Conservation (phyloP, 1,140 invertebrate genomes). For the Leptopilina clavipes region DNA sequence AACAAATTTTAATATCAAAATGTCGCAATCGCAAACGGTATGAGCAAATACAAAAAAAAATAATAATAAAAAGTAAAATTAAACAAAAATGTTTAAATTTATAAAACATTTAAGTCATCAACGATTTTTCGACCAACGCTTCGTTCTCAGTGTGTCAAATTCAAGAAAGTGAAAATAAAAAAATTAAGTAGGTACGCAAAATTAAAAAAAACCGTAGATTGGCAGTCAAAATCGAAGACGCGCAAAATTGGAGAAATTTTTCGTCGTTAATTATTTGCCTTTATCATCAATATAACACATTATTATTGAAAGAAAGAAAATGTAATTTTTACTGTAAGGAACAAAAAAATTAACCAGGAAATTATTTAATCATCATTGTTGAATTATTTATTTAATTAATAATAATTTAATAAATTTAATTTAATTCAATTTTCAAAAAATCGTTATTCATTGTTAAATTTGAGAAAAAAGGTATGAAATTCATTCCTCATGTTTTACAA, state of each 20-base stretch:
- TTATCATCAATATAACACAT: background rate
- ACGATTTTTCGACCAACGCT: conserved; percentile 63
- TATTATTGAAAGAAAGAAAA: too few species aligned
- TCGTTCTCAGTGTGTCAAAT: conserved; percentile 48
- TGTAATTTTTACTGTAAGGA: too few species aligned
- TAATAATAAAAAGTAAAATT: background rate
- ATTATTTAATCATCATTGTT: too few species aligned
- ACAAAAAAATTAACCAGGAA: too few species aligned
- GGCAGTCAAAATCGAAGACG: conserved; percentile 46
- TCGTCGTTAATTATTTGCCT: conserved; percentile 5
- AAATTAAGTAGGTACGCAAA: conserved; percentile 36
- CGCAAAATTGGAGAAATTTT: conserved; percentile 47
- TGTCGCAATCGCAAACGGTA: conserved; percentile 46
- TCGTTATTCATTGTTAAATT: too few species aligned
- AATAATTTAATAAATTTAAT: too few species aligned
- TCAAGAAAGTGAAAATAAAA: conserved; percentile 41
- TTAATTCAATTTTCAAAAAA: too few species aligned
- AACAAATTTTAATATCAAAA: conserved; percentile 19
- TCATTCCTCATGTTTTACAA: too few species aligned
- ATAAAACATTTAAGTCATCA: conserved; percentile 52
- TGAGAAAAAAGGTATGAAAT: too few species aligned
- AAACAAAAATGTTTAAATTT: conserved; percentile 43
- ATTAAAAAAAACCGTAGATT: conserved; percentile 46
- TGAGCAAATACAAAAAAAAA: conserved; percentile 40
- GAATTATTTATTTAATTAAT: too few species aligned